Evolutionary conservation across 2,888 invertebrate genomes (phyloP).

Genomic region (Zygogramma bicolorata): DNA sequence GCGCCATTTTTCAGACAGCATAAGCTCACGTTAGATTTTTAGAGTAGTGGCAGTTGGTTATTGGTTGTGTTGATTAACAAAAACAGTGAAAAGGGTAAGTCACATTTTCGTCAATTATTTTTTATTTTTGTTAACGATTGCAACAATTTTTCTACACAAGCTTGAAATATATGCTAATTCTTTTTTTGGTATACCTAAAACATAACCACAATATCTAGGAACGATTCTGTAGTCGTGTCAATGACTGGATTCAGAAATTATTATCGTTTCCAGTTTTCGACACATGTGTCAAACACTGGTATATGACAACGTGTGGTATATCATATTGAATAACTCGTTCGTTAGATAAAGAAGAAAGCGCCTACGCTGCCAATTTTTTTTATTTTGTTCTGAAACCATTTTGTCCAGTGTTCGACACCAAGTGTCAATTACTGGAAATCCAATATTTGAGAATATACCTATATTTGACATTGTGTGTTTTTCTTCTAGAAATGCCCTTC

Average conservation of each 20-base stretch:
- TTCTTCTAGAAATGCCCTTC: not conserved
- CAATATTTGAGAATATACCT: not conserved
- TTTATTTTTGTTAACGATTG: not conserved
- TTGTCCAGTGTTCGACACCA: not conserved
- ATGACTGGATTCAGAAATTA: not conserved
- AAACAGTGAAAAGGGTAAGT: not conserved
- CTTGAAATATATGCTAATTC: not conserved
- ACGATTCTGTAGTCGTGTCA: not conserved
- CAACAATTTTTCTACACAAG: not conserved
- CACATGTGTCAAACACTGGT: not conserved
- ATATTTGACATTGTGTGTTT: not conserved
- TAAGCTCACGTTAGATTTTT: not conserved
- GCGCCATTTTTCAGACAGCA: not conserved
- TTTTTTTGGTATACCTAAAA: not conserved
- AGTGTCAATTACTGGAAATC: not conserved
- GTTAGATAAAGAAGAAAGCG: not conserved
- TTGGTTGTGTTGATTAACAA: not conserved
- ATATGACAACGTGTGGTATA: not conserved
- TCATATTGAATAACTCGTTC: not conserved
- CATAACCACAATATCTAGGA: not conserved
- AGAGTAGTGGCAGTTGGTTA: not conserved
- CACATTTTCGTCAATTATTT: not conserved
- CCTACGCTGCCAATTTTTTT: not conserved
- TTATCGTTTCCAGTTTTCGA: not conserved
- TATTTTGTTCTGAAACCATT: not conserved